These are phyloP conservation scores for Diadegma fenestrale DNA, from an alignment of 2,888 invertebrate species.

Conservation along the genomic window DNA sequence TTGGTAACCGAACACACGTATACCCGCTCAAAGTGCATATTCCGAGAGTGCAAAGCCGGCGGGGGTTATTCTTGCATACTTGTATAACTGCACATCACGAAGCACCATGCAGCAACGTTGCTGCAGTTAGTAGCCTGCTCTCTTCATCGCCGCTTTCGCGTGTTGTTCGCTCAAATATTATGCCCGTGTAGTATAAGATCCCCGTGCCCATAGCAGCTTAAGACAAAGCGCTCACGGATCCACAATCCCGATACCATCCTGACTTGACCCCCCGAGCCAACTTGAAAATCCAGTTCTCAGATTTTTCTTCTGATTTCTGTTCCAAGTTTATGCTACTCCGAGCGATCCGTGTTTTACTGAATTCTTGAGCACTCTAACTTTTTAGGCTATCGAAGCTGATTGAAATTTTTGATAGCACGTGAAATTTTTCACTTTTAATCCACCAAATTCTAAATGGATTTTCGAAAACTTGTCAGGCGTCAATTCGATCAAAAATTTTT, in stretches of 20 bases:
- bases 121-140: slow-evolving; percentile 37
- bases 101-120: slow-evolving; percentile 30
- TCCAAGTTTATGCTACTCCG: not conserved
- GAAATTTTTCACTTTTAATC: no score
- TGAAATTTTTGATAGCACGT: not conserved
- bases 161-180: slow-evolving; percentile 71
- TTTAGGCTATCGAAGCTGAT: not conserved
- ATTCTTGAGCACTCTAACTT: not conserved
- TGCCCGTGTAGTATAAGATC: slow-evolving; percentile 62
- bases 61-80: slow-evolving; percentile 65
- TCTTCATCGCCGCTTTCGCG: slow-evolving; percentile 46
- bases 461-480: no score
- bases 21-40: slow-evolving; percentile 32
- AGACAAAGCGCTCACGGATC: slow-evolving; percentile 74
- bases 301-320: slow-evolving; percentile 49
- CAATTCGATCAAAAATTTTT: not conserved
- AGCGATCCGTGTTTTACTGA: not conserved
- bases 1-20: slow-evolving; percentile 13
- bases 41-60: slow-evolving; percentile 43
- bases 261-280: slow-evolving; percentile 24
- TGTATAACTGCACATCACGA: slow-evolving; percentile 52
- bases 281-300: slow-evolving; percentile 62
- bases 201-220: slow-evolving; percentile 66
- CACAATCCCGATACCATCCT: slow-evolving; percentile 46
- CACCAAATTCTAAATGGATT: no score